Percentiles rank a stretch among this genome's conserved stretches.
Evolutionary conservation across 1,140 invertebrate genomes (phyloP).

Genomic region (Macrosteles quadrilineatus): DNA sequence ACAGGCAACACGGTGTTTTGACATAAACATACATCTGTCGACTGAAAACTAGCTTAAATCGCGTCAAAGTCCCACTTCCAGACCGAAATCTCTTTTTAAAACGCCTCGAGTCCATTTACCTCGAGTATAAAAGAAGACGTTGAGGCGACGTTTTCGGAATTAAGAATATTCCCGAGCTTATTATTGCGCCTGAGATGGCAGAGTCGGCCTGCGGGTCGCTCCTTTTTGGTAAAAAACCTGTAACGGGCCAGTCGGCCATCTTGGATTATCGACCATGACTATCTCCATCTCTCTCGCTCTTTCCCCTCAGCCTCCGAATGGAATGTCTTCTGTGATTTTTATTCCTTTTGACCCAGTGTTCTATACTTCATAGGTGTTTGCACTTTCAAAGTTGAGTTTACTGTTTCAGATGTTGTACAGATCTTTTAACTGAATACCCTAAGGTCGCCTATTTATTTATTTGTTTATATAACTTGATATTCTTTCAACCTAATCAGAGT

Average conservation of each 20-base stretch:
- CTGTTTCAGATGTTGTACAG: no score
- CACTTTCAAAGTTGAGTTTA: no score
- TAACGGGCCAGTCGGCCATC: constrained; percentile 19
- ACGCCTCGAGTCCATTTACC: background rate
- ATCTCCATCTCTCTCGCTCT: background rate
- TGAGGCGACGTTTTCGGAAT: background rate
- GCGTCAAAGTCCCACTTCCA: background rate
- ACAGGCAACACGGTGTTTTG: background rate
- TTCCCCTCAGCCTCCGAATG: background rate
- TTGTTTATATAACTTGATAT: no score
- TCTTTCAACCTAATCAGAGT: no score
- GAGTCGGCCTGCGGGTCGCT: background rate
- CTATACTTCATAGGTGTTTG: no score
- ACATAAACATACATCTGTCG: background rate
- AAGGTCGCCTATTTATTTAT: no score
- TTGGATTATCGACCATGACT: constrained; percentile 17
- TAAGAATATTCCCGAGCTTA: background rate
- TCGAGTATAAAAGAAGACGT: constrained; percentile 10
- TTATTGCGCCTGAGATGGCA: background rate
- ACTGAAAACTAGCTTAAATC: background rate
- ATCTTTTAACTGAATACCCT: no score
- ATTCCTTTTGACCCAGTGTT: constrained; percentile 1
- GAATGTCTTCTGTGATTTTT: constrained; percentile 1
- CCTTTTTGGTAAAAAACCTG: constrained; percentile 24
- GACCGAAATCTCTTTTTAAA: constrained; percentile 15